Conservation (phyloP, 2,113 vertebrate species). For the Etheostoma cragini region DNA sequence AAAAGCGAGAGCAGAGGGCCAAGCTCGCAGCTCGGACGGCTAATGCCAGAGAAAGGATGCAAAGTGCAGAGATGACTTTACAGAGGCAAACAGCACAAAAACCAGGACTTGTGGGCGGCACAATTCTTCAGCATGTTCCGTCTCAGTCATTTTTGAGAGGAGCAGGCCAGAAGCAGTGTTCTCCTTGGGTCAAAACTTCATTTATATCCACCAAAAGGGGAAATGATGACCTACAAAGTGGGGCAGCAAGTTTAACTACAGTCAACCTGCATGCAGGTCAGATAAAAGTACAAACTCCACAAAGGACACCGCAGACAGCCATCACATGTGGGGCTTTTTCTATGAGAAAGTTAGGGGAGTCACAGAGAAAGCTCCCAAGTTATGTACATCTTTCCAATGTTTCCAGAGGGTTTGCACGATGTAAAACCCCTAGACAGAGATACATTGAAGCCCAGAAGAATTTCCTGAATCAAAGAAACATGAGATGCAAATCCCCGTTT, state of each 20-base stretch:
- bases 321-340: background rate
- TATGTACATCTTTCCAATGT: conserved; percentile 34
- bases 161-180: conserved; percentile 38
- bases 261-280: conserved; percentile 27
- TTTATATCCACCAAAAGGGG: conserved; percentile 48
- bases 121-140: conserved; percentile 35
- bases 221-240: conserved; percentile 25
- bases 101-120: conserved; percentile 14
- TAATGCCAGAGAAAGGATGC: conserved; percentile 65
- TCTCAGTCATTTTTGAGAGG: conserved; percentile 34
- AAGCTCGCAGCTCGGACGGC: conserved; percentile 71
- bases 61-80: conserved; percentile 9
- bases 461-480: conserved; percentile 62
- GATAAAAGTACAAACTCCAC: conserved; percentile 37
- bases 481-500: conserved; percentile 53
- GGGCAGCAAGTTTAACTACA: background rate
- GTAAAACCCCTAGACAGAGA: conserved; percentile 68
- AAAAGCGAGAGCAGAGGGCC: conserved; percentile 85
- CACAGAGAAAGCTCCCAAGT: conserved; percentile 38
- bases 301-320: background rate
- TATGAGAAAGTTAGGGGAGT: conserved; percentile 42
- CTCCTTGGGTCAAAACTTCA: conserved; percentile 24
- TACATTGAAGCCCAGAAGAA: conserved; percentile 69
- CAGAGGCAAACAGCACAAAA: conserved; percentile 54
- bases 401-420: conserved; percentile 42